Evolutionary conservation across 2,888 invertebrate species (phyloP), one percentile per base, ranked within the genome.

Genomic region (Antheraea yamamai): DNA sequence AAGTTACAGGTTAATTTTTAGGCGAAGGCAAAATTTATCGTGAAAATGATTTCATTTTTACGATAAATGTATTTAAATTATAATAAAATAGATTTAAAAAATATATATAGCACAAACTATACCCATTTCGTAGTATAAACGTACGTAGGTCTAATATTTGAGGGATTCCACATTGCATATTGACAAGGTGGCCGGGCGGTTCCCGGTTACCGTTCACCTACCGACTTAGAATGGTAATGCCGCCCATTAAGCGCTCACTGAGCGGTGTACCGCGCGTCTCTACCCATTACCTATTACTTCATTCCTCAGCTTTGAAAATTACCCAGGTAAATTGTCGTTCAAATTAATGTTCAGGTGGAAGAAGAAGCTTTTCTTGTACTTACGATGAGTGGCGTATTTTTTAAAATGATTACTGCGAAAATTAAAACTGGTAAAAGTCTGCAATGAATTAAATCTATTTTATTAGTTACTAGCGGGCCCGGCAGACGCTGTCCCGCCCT

Each of bases 151-250:
- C 85, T 88, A 88, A 91, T 91, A 90, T 92, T 91, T 90, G 88
- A 89, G 88, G 86, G 86, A 84, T 88, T 85, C 86, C 89, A 87
- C 88, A 92, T 91, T 91, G 92, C 92, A 93, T 93, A 92, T 91
- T 91, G 90, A 93, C 86, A 88, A 90, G 91, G 90, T 85, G 90
- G 89, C 86, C 85, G 87, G 87, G 82, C 82, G 85, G 84, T 81
- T 82, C 84, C 84, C 82, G 81, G 81, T 78, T 77, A 79, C 85
- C 87, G 86, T 85, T 84, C 88, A 86, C 88, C 88, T 88, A 86
- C 87, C 87, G 87, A 86, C 89, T 87, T 84, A 82, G 89, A 91
- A 91, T 91, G 88, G 91, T 91, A 92, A 92, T 92, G 86, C 84
- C 83, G 83, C 83, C 89, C 85, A 90, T 91, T 90, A 91, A 83